Evolutionary conservation across 2,888 invertebrate genomes (phyloP).

Genomic region (Ctenicera cuprea): DNA sequence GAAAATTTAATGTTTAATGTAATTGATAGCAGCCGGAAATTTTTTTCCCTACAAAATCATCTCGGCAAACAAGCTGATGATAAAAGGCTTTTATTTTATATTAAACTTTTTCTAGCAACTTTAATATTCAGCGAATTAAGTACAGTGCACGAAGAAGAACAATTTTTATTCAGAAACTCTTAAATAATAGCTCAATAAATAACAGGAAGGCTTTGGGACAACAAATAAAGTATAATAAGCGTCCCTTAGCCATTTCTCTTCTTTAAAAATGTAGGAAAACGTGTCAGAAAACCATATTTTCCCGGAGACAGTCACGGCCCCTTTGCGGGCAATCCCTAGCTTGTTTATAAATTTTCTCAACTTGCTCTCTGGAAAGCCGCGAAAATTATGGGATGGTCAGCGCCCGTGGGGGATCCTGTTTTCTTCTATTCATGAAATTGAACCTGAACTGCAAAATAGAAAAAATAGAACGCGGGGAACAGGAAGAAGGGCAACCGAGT

Average conservation of each 20-base stretch:
- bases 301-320: conserved; percentile 51
- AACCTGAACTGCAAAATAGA: conserved; percentile 33
- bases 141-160: background rate
- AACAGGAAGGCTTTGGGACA: conserved; percentile 28
- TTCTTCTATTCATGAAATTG: conserved; percentile 47
- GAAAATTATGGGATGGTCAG: conserved; percentile 57
- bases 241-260: conserved; percentile 40
- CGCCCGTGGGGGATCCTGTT: conserved; percentile 44
- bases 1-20: too few relatives aligned
- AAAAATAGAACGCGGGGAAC: conserved; percentile 27
- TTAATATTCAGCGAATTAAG: background rate
- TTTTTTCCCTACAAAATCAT: too few relatives aligned
- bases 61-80: too few relatives aligned
- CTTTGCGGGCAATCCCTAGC: conserved; percentile 50
- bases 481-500: background rate
- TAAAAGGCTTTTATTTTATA: background rate
- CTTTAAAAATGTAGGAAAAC: conserved; percentile 52
- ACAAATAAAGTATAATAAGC: conserved; percentile 46
- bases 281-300: conserved; percentile 54
- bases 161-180: conserved; percentile 14
- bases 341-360: conserved; percentile 56
- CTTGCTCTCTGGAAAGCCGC: conserved; percentile 36
- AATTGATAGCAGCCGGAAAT: too few relatives aligned
- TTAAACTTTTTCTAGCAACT: background rate
- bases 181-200: conserved; percentile 39